Base-by-base conservation (phyloP, 2,113 vertebrate genomes). In the Sorex fumeus region DNA sequence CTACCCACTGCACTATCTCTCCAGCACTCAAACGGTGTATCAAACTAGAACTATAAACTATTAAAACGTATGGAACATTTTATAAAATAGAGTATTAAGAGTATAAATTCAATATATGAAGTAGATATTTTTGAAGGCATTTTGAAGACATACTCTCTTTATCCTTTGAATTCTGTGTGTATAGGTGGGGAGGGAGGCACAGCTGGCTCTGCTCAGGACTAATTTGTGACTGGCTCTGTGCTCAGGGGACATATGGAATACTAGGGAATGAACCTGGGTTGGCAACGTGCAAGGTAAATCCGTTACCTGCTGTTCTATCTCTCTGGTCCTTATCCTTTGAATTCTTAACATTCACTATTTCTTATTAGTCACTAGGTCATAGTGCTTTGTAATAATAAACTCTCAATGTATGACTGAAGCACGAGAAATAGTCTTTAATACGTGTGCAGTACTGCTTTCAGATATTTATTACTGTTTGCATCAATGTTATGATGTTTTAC, bases 341-440 rank as follows among this genome's bases (percentile, higher is more conserved):
- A 50, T 13, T 50, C 47, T 50, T 76, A 60, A 21, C 21, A 32
- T 76, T 80, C 69, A 76, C 8, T 50, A 13, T 92, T 19, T 88
- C 69, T 90, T 92, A 50, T 28, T 50, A 50, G 11, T 84, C 23
- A 88, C 6, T 82, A 79, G 43, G 66, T 82, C 43, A 53, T 2
- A 82, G 23, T 76, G 4, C 67, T 80, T 81, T 91, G 11, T 84
- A 76, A 40, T 62, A 32, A 27, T 84, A 53, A 80, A 71, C 30
- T 88, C 7, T 93, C 30, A 88, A 25, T 36, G 18, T 87, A 25
- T 91, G 62, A 91, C 71, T 86, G 50, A 82, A 64, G 47, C 72
- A 75, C 70, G 15, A 36, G 72, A 79, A 81, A 74, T 77, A 1
- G 2, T 69, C 88, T 91, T 93, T 34, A 91, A 71, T 88, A 66